A percentile compares a stretch with the other conserved stretches of the same genome.
These are phyloP conservation scores for Laticauda laticaudata DNA, from an alignment of 2,113 vertebrate species.

Conservation along the genomic window DNA sequence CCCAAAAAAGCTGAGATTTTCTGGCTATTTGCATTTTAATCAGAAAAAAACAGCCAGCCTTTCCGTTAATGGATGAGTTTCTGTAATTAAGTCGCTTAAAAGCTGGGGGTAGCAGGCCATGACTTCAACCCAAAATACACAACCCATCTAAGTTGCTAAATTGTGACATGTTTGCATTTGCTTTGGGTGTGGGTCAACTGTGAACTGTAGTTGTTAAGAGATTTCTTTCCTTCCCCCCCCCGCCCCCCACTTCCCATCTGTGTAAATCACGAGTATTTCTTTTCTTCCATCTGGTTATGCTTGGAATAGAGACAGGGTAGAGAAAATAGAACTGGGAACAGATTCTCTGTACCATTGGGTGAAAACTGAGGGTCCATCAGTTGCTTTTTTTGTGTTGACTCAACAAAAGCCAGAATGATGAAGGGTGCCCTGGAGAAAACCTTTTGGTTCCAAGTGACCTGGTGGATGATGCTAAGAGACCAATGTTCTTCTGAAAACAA, in stretches of 20 bases:
- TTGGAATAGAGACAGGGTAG: background rate
- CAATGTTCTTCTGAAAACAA: background rate
- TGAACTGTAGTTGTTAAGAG: background rate
- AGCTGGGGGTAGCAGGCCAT: background rate
- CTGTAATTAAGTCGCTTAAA: background rate
- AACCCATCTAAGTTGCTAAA: background rate
- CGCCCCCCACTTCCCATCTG: background rate
- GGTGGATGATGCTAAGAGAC: constrained; percentile 19
- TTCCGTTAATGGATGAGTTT: background rate
- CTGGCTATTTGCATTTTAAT: background rate
- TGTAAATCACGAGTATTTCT: background rate
- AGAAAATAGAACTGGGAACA: fast-evolving
- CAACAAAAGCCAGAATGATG: constrained; percentile 14
- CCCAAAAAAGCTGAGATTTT: background rate
- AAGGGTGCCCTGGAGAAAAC: fast-evolving
- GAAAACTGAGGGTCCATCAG: too few relatives aligned
- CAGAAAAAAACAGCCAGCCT: background rate
- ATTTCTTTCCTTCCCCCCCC: too few relatives aligned
- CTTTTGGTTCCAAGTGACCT: background rate
- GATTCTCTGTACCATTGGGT: background rate
- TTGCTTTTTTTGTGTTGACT: constrained; percentile 3
- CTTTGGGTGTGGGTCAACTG: background rate
- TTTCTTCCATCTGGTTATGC: background rate
- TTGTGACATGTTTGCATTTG: background rate
- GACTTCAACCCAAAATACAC: background rate